phyloP scores from a whole-genome alignment of 2,113 vertebrate species.

The Elaphurus davidianus region DNA sequence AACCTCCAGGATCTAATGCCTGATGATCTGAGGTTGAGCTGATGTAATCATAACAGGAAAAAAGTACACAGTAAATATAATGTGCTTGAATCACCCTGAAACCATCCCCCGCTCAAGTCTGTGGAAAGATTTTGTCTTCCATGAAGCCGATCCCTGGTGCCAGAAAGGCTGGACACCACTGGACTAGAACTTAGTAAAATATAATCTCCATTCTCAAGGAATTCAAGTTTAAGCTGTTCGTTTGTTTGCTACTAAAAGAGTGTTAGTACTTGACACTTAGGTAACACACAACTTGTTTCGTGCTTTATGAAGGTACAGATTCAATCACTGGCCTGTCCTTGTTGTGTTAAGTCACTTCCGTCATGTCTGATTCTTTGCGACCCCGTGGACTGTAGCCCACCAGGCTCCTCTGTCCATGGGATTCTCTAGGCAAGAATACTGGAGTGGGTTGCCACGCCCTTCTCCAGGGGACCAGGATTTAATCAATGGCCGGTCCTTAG shows the following conservation, averaged over 20 bases:
- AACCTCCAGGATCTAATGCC: neutral
- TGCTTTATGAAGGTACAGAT: neutral
- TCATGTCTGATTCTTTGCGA: neutral
- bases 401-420: neutral
- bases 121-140: neutral
- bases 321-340: neutral
- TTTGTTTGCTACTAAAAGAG: neutral
- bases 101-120: neutral
- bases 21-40: neutral
- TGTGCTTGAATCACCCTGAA: neutral
- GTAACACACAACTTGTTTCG: neutral
- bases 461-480: neutral
- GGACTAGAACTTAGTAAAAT: neutral
- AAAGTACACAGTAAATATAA: neutral
- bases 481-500: neutral
- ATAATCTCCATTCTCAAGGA: neutral
- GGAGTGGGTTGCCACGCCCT: neutral
- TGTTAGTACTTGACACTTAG: neutral
- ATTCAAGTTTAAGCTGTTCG: neutral
- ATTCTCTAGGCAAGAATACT: neutral
- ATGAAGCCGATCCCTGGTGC: fast-evolving
- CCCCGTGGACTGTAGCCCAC: neutral
- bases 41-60: neutral
- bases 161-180: neutral
- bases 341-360: neutral